These are phyloP conservation scores for Pangasianodon hypophthalmus DNA, from an alignment of 2,113 vertebrate genomes.

Conservation along the genomic window DNA sequence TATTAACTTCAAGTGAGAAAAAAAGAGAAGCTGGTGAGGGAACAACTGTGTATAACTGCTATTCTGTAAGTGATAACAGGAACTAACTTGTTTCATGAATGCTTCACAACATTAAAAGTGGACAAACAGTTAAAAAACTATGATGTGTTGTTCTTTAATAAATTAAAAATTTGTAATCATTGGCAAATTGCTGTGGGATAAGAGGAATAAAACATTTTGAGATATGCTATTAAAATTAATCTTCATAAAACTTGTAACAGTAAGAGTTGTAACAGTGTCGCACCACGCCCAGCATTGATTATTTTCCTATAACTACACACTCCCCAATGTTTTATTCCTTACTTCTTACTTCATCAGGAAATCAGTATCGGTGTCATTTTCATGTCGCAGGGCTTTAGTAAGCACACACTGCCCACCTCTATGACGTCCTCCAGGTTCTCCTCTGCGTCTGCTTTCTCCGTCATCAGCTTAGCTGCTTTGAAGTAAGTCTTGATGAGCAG, in stretches of 20 bases:
- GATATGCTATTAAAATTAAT: not conserved
- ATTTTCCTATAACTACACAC: not conserved
- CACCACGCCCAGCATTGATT: not conserved
- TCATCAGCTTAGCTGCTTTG: conserved; percentile 95
- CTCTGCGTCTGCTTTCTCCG: conserved; percentile 94
- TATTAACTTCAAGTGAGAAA: not conserved
- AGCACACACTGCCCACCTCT: conserved; percentile 76
- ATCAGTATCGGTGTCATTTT: not conserved
- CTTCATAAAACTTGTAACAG: not conserved
- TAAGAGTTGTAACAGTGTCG: not conserved
- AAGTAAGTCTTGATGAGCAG: conserved; percentile 95
- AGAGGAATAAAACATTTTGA: not conserved
- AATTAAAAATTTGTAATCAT: not conserved
- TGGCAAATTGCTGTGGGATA: not conserved
- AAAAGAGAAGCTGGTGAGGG: not conserved
- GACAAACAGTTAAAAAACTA: not conserved
- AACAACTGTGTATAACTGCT: not conserved
- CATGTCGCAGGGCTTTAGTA: not conserved
- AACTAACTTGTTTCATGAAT: not conserved
- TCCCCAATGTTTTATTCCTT: not conserved
- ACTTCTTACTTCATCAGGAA: not conserved
- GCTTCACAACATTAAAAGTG: not conserved
- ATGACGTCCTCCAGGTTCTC: conserved; percentile 96
- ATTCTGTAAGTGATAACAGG: not conserved
- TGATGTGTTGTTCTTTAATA: not conserved